Base-by-base conservation (phyloP, 2,888 invertebrate species). In the Patella pellucida region DNA sequence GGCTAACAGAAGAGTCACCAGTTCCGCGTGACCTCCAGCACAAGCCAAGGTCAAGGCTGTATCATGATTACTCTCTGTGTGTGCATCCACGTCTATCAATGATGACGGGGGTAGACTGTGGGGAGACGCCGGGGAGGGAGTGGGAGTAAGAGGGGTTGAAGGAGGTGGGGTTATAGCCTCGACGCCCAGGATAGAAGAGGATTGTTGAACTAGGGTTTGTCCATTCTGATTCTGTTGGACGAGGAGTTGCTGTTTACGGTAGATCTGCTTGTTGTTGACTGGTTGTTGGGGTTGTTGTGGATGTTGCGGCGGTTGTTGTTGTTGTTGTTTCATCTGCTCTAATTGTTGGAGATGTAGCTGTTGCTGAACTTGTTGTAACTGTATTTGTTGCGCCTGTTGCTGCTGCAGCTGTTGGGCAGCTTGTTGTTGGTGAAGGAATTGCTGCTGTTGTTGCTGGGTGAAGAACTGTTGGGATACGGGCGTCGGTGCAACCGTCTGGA, bases 31-130 rank as follows among this genome's bases (percentile, higher is more conserved):
- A 27, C 92, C 92, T 80, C 98, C 98, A 78, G 97, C 97, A 92
- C 98, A 98, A 71, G 99, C 99, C 79, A 99, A 93, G 54, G 99
- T 99, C 76, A 99, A 93, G 74, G 99, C 98, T 5, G 99, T 99
- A 92, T 99, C 99, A 92, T 98, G 97, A 93, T 99, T 99, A 87
- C 96, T 97, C 92, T 99, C 99, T 0, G 99, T 99, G 92, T 97
- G 97, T 11, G 97, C 97, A 92, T 99, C 98, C 82, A 99, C 95
- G 91, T 99, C 97, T 50, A 92, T 84, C 23, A 84, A 82, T 3
- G 88, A 86, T 73, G 87, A 85, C 16, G 89, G 87, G 19, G 89
- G 86, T 52, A 85, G 83, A 70, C 83, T 83, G 70, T 83, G 86
- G 1, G 86, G 87, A 2, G 87, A 85, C 2, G 86, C 86, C 52